These are phyloP conservation scores for Melieria omissa DNA, from an alignment of 2,888 invertebrate genomes.

Conservation along the genomic window DNA sequence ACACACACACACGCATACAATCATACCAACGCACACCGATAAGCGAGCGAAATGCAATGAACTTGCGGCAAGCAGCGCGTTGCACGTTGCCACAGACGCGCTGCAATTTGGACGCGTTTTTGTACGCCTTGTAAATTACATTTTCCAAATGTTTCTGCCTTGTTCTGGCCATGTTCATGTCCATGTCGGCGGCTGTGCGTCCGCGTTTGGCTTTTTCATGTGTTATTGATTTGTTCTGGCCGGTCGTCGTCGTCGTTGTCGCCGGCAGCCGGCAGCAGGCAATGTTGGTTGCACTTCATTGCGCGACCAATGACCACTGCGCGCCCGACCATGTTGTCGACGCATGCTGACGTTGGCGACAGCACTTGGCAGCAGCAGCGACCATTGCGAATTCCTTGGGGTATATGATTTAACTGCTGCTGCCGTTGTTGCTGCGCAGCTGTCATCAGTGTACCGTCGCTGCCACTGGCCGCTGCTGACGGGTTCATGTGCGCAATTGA, in stretches of 20 bases:
- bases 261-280: no score
- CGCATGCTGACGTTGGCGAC: no score
- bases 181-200: neutral
- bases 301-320: neutral
- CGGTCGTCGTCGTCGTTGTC: neutral
- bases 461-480: no score
- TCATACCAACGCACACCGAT: neutral
- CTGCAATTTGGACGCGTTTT: constrained; percentile 36
- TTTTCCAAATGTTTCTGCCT: constrained; percentile 61
- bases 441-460: no score
- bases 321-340: no score
- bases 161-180: constrained; percentile 44
- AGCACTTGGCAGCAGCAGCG: no score
- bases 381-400: no score
- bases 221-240: neutral
- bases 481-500: no score
- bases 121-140: constrained; percentile 60
- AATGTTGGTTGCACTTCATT: neutral
- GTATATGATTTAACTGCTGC: no score
- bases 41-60: neutral
- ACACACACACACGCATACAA: constrained; percentile 3
- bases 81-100: constrained; percentile 1
- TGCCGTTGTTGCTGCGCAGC: no score
- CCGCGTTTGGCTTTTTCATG: neutral
- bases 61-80: neutral